phyloP scores from a whole-genome alignment of 2,113 vertebrate species.

The Semnornis frantzii region DNA sequence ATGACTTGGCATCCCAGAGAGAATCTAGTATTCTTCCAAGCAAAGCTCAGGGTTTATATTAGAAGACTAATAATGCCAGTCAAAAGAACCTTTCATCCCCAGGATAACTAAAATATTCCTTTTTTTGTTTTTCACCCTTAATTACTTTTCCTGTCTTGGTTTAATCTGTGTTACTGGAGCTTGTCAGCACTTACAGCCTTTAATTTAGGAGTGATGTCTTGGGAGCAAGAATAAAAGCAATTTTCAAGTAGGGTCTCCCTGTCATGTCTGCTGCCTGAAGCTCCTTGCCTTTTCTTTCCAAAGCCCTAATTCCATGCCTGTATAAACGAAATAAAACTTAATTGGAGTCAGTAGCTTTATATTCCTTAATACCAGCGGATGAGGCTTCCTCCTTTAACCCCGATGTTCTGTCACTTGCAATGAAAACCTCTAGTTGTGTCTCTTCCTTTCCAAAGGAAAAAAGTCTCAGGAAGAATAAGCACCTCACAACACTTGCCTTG shows the following conservation, averaged over 20 bases:
- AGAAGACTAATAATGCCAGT: conserved; percentile 30
- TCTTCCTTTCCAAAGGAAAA: background rate
- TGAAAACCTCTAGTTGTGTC: background rate
- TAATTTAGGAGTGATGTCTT: background rate
- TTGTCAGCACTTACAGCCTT: conserved; percentile 13
- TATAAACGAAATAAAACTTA: background rate
- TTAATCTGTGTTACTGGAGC: background rate
- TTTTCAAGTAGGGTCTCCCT: background rate
- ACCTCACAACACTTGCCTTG: background rate
- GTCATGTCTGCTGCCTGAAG: background rate
- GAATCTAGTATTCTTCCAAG: conserved; percentile 61
- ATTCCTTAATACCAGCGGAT: background rate
- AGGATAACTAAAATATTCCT: conserved; percentile 38
- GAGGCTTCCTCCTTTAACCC: background rate
- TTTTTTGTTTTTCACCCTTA: conserved; percentile 26
- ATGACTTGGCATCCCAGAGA: conserved; percentile 45
- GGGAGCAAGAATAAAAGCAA: background rate
- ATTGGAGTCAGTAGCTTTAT: background rate
- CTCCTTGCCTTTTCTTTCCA: background rate
- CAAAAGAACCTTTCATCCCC: conserved; percentile 46
- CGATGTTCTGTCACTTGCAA: background rate
- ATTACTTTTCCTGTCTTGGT: conserved; percentile 42
- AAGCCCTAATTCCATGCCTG: background rate
- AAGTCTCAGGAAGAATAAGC: background rate
- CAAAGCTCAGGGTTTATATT: conserved; percentile 30